Percentiles rank a stretch among this genome's conserved stretches.
phyloP scores from a whole-genome alignment of 2,113 vertebrate species.

The Cyprinus carpio region DNA sequence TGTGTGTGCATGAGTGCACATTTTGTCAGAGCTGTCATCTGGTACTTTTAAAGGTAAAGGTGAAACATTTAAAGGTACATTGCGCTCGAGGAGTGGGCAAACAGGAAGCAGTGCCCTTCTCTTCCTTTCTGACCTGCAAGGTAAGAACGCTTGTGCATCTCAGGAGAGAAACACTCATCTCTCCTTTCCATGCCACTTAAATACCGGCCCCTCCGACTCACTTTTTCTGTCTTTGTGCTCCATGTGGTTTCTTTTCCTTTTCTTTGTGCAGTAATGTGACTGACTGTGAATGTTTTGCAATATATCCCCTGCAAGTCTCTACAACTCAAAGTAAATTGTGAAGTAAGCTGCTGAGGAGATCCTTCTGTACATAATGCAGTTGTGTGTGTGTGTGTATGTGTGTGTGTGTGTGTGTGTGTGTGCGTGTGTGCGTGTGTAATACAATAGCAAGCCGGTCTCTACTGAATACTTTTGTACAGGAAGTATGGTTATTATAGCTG shows the following conservation, averaged over 20 bases:
- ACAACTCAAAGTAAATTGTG: background rate
- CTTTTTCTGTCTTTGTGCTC: slow-evolving; percentile 5
- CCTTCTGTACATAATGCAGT: slow-evolving; percentile 23
- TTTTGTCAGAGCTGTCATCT: slow-evolving; percentile 45
- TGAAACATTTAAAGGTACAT: slow-evolving; percentile 60
- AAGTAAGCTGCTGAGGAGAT: slow-evolving; percentile 8
- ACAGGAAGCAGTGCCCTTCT: slow-evolving; percentile 12
- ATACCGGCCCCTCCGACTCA: background rate
- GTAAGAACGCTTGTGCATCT: slow-evolving; percentile 50
- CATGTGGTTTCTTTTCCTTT: background rate
- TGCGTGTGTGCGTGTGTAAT: slow-evolving; percentile 37
- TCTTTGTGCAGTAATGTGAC: background rate
- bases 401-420: slow-evolving; percentile 13
- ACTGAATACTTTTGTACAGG: slow-evolving; percentile 51
- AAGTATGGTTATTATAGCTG: slow-evolving; percentile 49
- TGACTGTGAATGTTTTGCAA: slow-evolving; percentile 8
- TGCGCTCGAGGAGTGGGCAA: slow-evolving; percentile 36
- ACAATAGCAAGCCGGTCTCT: slow-evolving; percentile 44
- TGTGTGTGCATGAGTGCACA: background rate
- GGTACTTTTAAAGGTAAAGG: slow-evolving; percentile 64
- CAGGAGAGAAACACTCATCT: background rate
- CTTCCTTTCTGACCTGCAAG: slow-evolving; percentile 54
- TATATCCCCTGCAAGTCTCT: background rate
- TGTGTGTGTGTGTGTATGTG: slow-evolving; percentile 16
- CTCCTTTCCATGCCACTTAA: background rate